phyloP scores from a whole-genome alignment of 2,797 vertebrate species.

The Acanthurus tractus region DNA sequence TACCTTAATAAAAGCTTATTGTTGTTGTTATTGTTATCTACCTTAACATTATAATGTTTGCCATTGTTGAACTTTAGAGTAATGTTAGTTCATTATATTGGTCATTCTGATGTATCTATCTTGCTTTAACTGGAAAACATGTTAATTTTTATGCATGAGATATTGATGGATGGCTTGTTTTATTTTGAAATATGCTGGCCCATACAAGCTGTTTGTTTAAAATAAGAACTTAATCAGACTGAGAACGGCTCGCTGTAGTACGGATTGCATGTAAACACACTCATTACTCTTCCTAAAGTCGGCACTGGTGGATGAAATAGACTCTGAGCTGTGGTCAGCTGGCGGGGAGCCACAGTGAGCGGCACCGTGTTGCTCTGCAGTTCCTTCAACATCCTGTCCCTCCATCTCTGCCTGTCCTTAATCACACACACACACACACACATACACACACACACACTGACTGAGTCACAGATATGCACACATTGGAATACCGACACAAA shows the following conservation, averaged over 20 bases:
- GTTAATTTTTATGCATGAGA: constrained; percentile 7
- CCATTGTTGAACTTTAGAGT: neutral
- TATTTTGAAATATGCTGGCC: constrained; percentile 8
- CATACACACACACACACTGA: constrained; percentile 12
- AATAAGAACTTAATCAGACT: constrained; percentile 25
- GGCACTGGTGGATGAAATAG: constrained; percentile 56
- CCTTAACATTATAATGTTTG: neutral
- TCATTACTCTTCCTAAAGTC: constrained; percentile 44
- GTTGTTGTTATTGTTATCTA: too few relatives aligned
- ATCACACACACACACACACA: constrained; percentile 20
- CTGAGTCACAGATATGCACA: constrained; percentile 41
- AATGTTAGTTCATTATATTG: neutral
- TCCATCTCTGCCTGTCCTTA: constrained; percentile 49
- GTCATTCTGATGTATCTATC: neutral
- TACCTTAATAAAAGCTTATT: too few relatives aligned
- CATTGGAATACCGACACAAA: constrained; percentile 4
- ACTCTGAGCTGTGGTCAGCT: constrained; percentile 50
- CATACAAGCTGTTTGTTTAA: constrained; percentile 9
- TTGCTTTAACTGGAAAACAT: constrained; percentile 9
- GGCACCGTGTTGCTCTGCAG: constrained; percentile 53
- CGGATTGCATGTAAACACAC: constrained; percentile 41
- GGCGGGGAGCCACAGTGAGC: constrained; percentile 55
- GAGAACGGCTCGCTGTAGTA: constrained; percentile 1
- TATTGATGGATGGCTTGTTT: constrained; percentile 21
- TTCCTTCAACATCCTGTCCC: constrained; percentile 34